Evolutionary conservation across 1,140 invertebrate species (phyloP), one percentile per base, ranked within the genome.

Genomic region (Phocides pigmalion): DNA sequence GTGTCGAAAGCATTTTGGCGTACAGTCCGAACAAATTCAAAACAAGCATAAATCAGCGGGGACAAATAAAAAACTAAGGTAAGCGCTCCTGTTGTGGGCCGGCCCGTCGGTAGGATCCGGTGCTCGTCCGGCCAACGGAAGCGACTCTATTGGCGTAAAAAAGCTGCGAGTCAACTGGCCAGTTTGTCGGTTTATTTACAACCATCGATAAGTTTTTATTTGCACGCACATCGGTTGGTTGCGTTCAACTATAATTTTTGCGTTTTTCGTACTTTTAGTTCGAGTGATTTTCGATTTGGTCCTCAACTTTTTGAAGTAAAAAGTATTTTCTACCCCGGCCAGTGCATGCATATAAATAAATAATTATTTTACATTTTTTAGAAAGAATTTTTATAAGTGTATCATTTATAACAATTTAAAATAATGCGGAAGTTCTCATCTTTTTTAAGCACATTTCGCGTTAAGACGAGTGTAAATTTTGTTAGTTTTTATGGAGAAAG

Each of bases 31-130:
- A 85, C 84, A 88, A 86, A 87, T 87, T 88, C 85, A 82, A 81
- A 90, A 90, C 87, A 88, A 70, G 76, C 74, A 88, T 90, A 90
- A 88, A 90, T 90, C 87, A 87, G 72, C 42, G 73, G 62, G 70
- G 66, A 88, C 85, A 90, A 90, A 90, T 89, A 90, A 88, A 90
- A 86, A 90, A 88, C 81, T 76, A 86, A 90, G 87, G 87, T 90
- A 88, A 90, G 87, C 87, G 84, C 76, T 85, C 82, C 82, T 83
- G 85, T 83, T 87, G 87, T 81, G 67, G 79, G 72, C 74, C 78
- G 73, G 63, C 61, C 74, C 70, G 54, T 41, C 62, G 68, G 28
- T 61, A 62, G 61, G 70, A 68, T 74, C 68, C 76, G 74, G 77
- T 62, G 74, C 78, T 72, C 75, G 81, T 86, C 84, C 84, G 82